Evolutionary conservation across 2,888 invertebrate species (phyloP).

Genomic region (Cephus pulcher): DNA sequence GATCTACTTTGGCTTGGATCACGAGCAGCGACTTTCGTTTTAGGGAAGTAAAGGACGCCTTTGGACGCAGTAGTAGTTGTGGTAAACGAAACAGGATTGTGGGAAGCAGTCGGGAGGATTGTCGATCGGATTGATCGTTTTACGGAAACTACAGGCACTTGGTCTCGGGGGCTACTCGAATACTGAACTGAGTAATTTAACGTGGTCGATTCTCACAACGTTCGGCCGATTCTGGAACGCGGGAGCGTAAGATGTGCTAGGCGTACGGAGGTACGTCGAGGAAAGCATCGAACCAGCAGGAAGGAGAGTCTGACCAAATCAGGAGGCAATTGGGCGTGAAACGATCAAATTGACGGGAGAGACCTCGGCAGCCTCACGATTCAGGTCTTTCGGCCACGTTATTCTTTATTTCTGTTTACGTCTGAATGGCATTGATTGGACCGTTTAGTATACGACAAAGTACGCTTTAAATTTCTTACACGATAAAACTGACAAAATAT

Average conservation of each 20-base stretch:
- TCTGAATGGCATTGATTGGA: background rate
- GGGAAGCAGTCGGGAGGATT: no score
- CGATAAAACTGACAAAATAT: background rate
- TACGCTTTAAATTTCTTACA: background rate
- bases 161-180: background rate
- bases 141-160: no score
- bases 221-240: background rate
- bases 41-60: background rate
- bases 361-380: background rate
- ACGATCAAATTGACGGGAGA: constrained; percentile 1
- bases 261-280: background rate
- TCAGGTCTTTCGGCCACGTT: background rate
- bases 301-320: constrained; percentile 4
- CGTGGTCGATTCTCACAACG: background rate
- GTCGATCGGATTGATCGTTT: background rate
- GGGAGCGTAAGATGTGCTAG: background rate
- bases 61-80: background rate
- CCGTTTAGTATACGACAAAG: background rate
- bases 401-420: constrained; percentile 2
- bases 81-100: background rate
- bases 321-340: constrained; percentile 12
- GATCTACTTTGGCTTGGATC: background rate
- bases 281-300: background rate
- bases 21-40: background rate
- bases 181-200: background rate